A percentile compares a stretch with the other conserved stretches of the same genome.
Conservation (phyloP, 2,797 vertebrate genomes). For the Falco biarmicus region DNA sequence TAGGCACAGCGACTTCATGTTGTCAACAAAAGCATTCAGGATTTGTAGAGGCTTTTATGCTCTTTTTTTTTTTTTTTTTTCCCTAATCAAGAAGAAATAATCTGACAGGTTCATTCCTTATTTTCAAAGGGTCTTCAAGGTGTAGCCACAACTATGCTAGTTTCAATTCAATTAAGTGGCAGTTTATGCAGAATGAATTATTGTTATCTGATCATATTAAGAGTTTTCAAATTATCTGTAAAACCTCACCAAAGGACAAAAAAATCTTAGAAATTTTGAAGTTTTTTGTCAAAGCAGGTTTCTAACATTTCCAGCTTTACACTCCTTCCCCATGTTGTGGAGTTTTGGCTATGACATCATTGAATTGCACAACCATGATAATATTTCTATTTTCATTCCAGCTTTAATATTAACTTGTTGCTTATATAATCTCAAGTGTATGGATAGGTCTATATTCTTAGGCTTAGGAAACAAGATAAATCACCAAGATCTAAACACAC, state of each 20-base stretch:
- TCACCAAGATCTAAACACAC: not conserved
- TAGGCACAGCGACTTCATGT: not conserved
- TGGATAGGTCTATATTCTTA: not conserved
- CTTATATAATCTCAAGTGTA: not conserved
- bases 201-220: constrained; percentile 7
- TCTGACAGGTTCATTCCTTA: constrained; percentile 16
- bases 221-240: constrained; percentile 33
- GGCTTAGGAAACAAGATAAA: not conserved
- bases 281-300: not conserved
- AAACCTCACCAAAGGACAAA: constrained; percentile 23
- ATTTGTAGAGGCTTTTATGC: not conserved
- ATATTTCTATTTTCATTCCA: not conserved
- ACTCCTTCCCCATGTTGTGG: not conserved
- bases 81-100: constrained; percentile 26
- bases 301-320: not conserved
- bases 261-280: constrained; percentile 1
- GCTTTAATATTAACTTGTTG: not conserved
- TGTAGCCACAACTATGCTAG: not conserved
- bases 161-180: constrained; percentile 58
- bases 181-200: constrained; percentile 50
- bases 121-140: constrained; percentile 35
- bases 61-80: not conserved
- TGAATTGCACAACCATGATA: not conserved
- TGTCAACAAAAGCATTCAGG: not conserved
- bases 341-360: not conserved